Evolutionary conservation across 2,888 invertebrate species (phyloP).

Genomic region (Xestia c-nigrum): DNA sequence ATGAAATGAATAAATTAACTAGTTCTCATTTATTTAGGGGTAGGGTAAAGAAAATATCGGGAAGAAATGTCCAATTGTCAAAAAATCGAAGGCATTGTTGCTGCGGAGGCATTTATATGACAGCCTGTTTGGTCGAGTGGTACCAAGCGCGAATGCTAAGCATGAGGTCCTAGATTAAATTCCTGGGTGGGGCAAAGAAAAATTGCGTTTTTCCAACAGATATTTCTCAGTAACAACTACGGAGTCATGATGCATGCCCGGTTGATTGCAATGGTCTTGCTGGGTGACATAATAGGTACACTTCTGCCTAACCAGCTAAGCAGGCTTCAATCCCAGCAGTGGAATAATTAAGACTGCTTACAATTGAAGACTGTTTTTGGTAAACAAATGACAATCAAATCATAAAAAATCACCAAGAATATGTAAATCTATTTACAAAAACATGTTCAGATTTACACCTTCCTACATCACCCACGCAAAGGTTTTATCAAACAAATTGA

Average conservation of each 20-base stretch:
- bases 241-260: not conserved
- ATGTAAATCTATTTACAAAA: not conserved
- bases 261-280: not conserved
- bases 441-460: not conserved
- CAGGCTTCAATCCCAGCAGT: not conserved
- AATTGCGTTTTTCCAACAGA: not conserved
- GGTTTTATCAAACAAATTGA: slow-evolving; percentile 5
- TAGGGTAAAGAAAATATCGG: not conserved
- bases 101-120: not conserved
- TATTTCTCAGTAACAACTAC: not conserved
- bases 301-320: not conserved
- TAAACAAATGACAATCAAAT: not conserved
- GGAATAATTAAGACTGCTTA: not conserved
- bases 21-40: not conserved
- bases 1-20: not conserved
- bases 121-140: not conserved
- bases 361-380: not conserved
- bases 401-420: not conserved
- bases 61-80: not conserved
- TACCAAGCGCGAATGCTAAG: not conserved
- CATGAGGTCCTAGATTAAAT: not conserved
- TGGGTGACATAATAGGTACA: not conserved
- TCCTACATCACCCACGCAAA: not conserved
- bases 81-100: not conserved
- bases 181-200: not conserved